Conservation (phyloP, 2,797 vertebrate species). For the Notamacropus eugenii region DNA sequence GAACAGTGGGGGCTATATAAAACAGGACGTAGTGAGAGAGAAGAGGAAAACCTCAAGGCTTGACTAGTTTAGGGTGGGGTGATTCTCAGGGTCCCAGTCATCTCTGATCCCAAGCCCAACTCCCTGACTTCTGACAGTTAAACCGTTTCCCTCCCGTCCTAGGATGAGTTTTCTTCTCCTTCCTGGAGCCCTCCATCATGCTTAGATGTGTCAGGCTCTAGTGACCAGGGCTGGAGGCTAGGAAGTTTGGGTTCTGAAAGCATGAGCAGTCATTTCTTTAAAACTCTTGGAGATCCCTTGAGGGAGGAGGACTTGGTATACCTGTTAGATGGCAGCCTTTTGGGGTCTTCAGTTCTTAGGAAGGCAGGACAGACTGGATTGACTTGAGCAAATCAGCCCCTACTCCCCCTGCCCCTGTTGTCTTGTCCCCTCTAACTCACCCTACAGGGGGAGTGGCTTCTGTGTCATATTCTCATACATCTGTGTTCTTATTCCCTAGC, state of each 20-base stretch:
- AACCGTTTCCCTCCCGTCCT: neutral
- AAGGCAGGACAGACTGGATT: neutral
- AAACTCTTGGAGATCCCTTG: neutral
- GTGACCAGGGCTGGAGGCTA: neutral
- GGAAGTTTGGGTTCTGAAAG: neutral
- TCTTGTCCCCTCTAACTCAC: neutral
- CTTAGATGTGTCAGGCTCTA: neutral
- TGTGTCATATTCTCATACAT: neutral
- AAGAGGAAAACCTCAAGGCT: neutral
- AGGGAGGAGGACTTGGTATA: neutral
- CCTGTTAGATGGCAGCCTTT: neutral
- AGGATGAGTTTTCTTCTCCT: neutral
- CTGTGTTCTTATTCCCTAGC: conserved; percentile 81
- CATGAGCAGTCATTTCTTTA: neutral
- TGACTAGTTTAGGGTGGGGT: neutral
- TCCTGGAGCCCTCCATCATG: neutral
- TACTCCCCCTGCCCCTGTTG: conserved; percentile 15
- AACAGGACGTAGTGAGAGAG: neutral
- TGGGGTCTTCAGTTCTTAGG: neutral
- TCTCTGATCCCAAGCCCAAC: neutral
- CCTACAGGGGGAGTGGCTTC: neutral
- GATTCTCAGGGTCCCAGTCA: neutral
- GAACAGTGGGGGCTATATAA: neutral
- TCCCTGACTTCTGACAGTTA: neutral
- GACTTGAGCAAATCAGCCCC: no score